Percentiles rank a stretch among this genome's conserved stretches.
Conservation (phyloP, 2,888 invertebrate species). For the Cheilosia variabilis region DNA sequence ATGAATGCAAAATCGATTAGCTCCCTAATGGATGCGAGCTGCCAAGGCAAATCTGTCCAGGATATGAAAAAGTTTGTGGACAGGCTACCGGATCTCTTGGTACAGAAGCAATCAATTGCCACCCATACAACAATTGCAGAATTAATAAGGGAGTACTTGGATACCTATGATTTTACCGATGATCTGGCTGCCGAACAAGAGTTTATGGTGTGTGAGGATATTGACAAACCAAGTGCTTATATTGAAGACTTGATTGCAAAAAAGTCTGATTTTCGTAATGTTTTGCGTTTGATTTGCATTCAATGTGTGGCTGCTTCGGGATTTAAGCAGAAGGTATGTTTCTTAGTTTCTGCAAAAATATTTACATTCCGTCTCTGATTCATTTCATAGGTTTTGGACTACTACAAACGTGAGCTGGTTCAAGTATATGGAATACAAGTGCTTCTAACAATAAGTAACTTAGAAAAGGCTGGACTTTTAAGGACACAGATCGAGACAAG, state of each 20-base stretch:
- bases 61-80: slow-evolving; percentile 97
- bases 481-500: slow-evolving; percentile 89
- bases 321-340: slow-evolving; percentile 91
- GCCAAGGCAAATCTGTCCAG: slow-evolving; percentile 94
- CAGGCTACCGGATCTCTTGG: slow-evolving; percentile 93
- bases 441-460: slow-evolving; percentile 91
- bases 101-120: slow-evolving; percentile 93
- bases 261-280: slow-evolving; percentile 91
- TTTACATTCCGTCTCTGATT: not conserved
- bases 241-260: slow-evolving; percentile 97
- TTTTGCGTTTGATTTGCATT: slow-evolving; percentile 94
- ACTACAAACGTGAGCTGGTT: slow-evolving; percentile 89
- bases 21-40: slow-evolving; percentile 92
- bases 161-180: slow-evolving; percentile 90
- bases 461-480: slow-evolving; percentile 94
- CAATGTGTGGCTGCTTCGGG: slow-evolving; percentile 97
- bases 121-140: slow-evolving; percentile 97
- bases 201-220: slow-evolving; percentile 94
- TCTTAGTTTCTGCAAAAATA: not conserved
- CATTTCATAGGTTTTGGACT: slow-evolving; percentile 84
- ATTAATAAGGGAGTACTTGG: slow-evolving; percentile 93
- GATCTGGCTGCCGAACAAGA: slow-evolving; percentile 94
- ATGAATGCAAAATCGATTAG: slow-evolving; percentile 94
- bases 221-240: slow-evolving; percentile 93
- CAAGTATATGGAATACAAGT: slow-evolving; percentile 95